Conservation (phyloP, 2,888 invertebrate genomes). For the Mesopsocus fuscifrons region DNA sequence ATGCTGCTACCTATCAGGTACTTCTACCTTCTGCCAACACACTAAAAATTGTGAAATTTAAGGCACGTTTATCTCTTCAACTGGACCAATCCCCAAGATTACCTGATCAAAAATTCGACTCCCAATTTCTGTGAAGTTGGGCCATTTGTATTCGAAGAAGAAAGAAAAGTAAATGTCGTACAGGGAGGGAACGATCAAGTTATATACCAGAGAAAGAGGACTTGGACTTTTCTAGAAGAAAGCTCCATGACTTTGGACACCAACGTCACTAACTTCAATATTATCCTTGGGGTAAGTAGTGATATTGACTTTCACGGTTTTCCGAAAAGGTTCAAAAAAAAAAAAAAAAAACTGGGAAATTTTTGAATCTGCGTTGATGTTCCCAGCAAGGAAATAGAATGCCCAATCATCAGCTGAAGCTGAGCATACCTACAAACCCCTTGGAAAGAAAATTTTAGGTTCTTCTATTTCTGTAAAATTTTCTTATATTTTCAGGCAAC, state of each 20-base stretch:
- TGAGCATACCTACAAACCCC: too few relatives aligned
- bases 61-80: conserved; percentile 50
- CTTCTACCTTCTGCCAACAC: too few relatives aligned
- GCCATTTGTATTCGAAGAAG: background rate
- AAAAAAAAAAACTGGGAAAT: too few relatives aligned
- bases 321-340: too few relatives aligned
- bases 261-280: background rate
- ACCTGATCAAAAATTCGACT: conserved; percentile 21
- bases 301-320: too few relatives aligned
- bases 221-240: background rate
- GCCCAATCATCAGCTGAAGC: too few relatives aligned
- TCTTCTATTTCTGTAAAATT: too few relatives aligned
- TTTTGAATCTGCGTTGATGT: too few relatives aligned
- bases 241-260: background rate
- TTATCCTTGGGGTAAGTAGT: background rate
- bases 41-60: background rate
- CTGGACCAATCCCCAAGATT: conserved; percentile 56
- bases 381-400: too few relatives aligned
- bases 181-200: too few relatives aligned
- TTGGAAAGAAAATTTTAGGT: too few relatives aligned
- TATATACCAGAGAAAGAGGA: background rate
- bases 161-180: background rate
- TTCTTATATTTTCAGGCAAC: background rate
- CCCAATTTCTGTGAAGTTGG: conserved; percentile 9
- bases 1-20: too few relatives aligned